Percentiles rank a stretch among this genome's conserved stretches.
Conservation (phyloP, 2,888 invertebrate genomes). For the Melanotus villosus region DNA sequence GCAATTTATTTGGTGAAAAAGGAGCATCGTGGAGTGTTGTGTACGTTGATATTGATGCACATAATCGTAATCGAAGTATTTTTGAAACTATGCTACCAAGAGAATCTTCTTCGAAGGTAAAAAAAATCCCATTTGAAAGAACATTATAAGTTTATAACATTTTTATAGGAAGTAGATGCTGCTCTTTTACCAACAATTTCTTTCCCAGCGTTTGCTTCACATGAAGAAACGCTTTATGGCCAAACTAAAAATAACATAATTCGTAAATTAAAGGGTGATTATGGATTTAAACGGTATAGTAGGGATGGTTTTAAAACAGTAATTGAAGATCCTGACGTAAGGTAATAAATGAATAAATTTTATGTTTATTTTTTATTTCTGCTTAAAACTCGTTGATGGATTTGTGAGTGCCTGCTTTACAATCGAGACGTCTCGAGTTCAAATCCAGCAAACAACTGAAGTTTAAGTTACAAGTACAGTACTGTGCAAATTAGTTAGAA, state of each 20-base stretch:
- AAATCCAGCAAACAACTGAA: no score
- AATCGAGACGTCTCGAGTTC: no score
- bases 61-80: conserved; percentile 98
- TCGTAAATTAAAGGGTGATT: conserved; percentile 85
- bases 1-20: conserved; percentile 97
- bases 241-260: conserved; percentile 90
- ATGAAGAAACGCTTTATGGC: conserved; percentile 90
- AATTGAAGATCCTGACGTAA: conserved; percentile 83
- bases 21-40: conserved; percentile 99
- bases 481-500: no score
- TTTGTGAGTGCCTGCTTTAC: no score
- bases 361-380: no score
- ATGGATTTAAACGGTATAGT: conserved; percentile 94
- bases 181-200: conserved; percentile 94
- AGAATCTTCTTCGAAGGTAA: conserved; percentile 97
- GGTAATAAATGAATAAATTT: conserved; percentile 60
- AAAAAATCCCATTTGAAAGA: no score
- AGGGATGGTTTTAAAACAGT: conserved; percentile 95
- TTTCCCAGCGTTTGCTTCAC: conserved; percentile 98
- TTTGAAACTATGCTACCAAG: conserved; percentile 98
- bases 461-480: no score
- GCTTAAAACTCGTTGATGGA: no score
- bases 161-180: conserved; percentile 88
- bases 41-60: conserved; percentile 99
- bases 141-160: no score